phyloP scores from a whole-genome alignment of 2,888 invertebrate species.

The Patella pellucida region DNA sequence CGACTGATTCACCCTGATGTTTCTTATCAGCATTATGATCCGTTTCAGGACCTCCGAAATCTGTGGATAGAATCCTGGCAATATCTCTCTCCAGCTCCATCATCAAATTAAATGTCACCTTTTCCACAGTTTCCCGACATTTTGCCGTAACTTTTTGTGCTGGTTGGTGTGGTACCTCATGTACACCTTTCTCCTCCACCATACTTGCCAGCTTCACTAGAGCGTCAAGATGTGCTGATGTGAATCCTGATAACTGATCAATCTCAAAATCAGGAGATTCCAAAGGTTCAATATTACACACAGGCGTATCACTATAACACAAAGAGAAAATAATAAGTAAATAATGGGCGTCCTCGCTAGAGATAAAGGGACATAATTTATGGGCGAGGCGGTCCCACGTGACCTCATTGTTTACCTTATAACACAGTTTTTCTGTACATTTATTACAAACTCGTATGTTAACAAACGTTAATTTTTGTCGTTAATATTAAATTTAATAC shows the following conservation, averaged over 20 bases:
- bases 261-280: constrained; percentile 74
- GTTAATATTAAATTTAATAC: too few relatives aligned
- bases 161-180: neutral
- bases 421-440: too few relatives aligned
- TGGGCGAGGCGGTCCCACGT: too few relatives aligned
- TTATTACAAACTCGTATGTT: too few relatives aligned
- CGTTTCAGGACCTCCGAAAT: constrained; percentile 31
- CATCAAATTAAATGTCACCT: constrained; percentile 41
- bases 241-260: constrained; percentile 73
- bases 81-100: constrained; percentile 65
- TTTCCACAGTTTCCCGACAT: constrained; percentile 1
- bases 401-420: too few relatives aligned
- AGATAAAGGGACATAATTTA: too few relatives aligned
- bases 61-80: constrained; percentile 56
- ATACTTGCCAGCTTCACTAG: constrained; percentile 75
- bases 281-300: constrained; percentile 73
- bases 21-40: constrained; percentile 63
- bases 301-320: constrained; percentile 70
- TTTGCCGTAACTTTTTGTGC: constrained; percentile 4
- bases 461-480: too few relatives aligned
- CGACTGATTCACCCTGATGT: constrained; percentile 15
- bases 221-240: constrained; percentile 73
- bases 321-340: too few relatives aligned
- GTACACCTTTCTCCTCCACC: constrained; percentile 71
- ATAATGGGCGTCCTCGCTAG: too few relatives aligned